Evolutionary conservation across 2,888 invertebrate genomes (phyloP).

Genomic region (Auanema freiburgensis): DNA sequence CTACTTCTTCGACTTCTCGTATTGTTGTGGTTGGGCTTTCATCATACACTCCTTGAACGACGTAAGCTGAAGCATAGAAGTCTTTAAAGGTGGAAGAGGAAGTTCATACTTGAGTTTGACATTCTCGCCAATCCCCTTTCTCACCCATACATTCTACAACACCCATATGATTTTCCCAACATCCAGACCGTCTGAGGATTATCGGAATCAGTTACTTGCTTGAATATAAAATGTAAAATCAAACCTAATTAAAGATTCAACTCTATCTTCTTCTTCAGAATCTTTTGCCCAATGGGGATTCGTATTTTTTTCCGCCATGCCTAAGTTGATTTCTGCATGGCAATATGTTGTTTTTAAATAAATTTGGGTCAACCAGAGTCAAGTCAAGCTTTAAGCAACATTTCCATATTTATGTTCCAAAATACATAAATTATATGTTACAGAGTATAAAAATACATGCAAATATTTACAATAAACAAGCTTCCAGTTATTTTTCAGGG

Average conservation of each 20-base stretch:
- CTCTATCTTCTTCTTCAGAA: slow-evolving; percentile 51
- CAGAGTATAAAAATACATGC: no score
- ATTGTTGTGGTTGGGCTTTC: slow-evolving; percentile 1
- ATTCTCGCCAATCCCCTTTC: slow-evolving; percentile 56
- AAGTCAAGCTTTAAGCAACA: no score
- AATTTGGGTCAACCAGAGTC: no score
- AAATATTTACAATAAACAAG: neutral
- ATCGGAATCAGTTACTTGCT: neutral
- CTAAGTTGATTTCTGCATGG: no score
- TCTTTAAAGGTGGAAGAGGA: no score
- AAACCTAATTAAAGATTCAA: slow-evolving; percentile 48
- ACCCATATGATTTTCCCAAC: slow-evolving; percentile 54
- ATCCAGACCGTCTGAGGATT: slow-evolving; percentile 41
- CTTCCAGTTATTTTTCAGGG: slow-evolving; percentile 7
- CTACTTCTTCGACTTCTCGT: neutral
- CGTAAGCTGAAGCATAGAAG: slow-evolving; percentile 2
- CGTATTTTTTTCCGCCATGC: no score
- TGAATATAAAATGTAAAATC: neutral
- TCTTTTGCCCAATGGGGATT: slow-evolving; percentile 39
- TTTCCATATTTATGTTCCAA: no score
- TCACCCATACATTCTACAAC: slow-evolving; percentile 58
- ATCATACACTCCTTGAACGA: slow-evolving; percentile 11
- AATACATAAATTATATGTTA: no score
- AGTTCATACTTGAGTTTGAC: slow-evolving; percentile 29
- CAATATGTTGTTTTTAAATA: no score